Evolutionary conservation across 1,140 invertebrate species (phyloP).

Genomic region (Oedothorax gibbosus): DNA sequence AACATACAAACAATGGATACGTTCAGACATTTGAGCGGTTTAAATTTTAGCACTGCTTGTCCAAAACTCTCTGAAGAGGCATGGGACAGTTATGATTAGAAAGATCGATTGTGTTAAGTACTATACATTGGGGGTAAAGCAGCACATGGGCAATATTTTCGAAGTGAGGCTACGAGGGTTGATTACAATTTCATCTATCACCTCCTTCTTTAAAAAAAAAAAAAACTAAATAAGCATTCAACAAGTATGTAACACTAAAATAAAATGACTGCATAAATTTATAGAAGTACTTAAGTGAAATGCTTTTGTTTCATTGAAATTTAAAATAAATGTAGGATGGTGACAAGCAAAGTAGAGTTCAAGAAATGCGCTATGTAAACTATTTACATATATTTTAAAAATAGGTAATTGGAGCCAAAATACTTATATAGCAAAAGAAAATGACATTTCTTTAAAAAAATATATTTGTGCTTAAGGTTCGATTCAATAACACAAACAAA

Average conservation of each 20-base stretch:
- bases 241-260: constrained; percentile 5
- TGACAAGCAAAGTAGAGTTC: neutral
- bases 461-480: too few relatives aligned
- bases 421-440: too few relatives aligned
- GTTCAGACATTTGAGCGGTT: constrained; percentile 60
- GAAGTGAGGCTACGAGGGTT: constrained; percentile 7
- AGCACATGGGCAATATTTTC: neutral
- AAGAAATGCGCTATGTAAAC: too few relatives aligned
- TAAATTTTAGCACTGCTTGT: constrained; percentile 56
- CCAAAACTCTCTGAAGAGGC: constrained; percentile 31
- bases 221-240: neutral
- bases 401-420: too few relatives aligned
- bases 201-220: neutral
- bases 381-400: too few relatives aligned
- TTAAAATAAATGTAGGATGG: neutral
- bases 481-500: too few relatives aligned
- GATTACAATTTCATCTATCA: constrained; percentile 1
- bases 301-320: neutral
- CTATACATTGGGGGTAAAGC: constrained; percentile 38
- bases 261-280: neutral
- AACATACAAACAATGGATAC: constrained; percentile 59
- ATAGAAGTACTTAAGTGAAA: neutral
- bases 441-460: too few relatives aligned
- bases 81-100: constrained; percentile 54
- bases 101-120: constrained; percentile 56